Conservation (phyloP, 2,888 invertebrate genomes). For the Apomyelois bistriatella region DNA sequence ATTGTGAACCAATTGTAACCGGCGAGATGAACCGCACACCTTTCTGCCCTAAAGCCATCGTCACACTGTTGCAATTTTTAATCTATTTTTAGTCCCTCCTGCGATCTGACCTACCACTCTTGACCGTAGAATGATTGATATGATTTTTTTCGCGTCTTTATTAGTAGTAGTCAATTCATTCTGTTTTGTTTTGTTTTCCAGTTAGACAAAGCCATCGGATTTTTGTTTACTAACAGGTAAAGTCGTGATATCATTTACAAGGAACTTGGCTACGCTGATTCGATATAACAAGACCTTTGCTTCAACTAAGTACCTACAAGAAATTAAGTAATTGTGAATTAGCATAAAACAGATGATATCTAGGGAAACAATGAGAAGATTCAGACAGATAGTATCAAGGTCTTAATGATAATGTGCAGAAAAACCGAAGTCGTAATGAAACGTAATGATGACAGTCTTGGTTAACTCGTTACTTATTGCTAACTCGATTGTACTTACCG, state of each 20-base stretch:
- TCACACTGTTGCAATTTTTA: constrained; percentile 24
- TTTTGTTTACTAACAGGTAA: constrained; percentile 5
- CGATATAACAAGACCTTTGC: neutral
- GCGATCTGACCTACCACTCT: neutral
- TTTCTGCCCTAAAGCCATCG: constrained; percentile 30
- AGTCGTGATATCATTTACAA: neutral
- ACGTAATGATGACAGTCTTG: too few relatives aligned
- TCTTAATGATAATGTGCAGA: neutral
- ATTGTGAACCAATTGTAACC: constrained; percentile 60
- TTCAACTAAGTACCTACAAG: neutral
- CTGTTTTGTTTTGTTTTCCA: neutral
- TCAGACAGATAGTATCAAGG: neutral
- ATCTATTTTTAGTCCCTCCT: constrained; percentile 5
- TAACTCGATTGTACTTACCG: too few relatives aligned
- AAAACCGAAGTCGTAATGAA: neutral
- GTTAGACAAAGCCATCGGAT: neutral
- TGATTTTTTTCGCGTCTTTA: neutral
- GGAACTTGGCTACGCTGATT: neutral
- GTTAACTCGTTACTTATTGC: too few relatives aligned
- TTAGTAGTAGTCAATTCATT: neutral
- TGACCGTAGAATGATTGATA: neutral
- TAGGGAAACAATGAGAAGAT: neutral
- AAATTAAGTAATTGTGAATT: neutral
- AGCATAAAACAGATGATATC: constrained; percentile 5
- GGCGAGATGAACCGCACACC: constrained; percentile 33